Percentiles rank a stretch among this genome's conserved stretches.
Evolutionary conservation across 2,888 invertebrate genomes (phyloP).

Genomic region (Alentia gelatinosa): DNA sequence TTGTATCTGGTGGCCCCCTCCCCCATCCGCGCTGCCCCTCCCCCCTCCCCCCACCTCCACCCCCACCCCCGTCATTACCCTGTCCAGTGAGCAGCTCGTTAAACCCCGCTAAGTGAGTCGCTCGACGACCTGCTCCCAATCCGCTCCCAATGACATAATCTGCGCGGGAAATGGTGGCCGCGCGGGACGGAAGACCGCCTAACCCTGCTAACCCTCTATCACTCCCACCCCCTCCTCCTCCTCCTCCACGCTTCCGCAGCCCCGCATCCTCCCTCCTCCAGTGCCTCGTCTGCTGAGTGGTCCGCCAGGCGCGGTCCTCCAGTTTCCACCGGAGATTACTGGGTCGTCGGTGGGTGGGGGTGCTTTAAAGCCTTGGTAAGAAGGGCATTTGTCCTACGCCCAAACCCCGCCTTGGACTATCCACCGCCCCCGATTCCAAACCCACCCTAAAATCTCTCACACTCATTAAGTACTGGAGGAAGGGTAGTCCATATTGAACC

Average conservation of each 20-base stretch:
- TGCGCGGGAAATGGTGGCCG: constrained; percentile 14
- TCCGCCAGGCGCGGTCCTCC: background rate
- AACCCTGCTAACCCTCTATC: background rate
- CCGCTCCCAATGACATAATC: constrained; percentile 35
- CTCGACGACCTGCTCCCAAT: constrained; percentile 16
- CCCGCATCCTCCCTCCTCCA: background rate
- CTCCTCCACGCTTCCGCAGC: background rate
- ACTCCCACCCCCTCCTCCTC: background rate
- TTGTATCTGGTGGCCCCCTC: background rate
- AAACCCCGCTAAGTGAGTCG: constrained; percentile 4
- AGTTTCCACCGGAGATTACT: background rate
- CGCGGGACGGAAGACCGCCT: background rate
- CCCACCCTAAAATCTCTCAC: too few species aligned
- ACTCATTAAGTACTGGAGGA: background rate
- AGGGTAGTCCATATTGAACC: background rate
- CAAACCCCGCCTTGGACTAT: too few species aligned
- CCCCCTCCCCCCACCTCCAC: background rate
- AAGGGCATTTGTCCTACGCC: background rate
- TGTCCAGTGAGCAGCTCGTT: background rate
- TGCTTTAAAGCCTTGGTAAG: too few species aligned
- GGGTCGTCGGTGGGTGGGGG: background rate
- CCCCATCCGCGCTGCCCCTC: background rate
- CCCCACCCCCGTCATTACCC: constrained; percentile 13
- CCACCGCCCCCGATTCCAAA: too few species aligned
- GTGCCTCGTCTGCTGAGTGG: background rate